Evolutionary conservation across 2,797 vertebrate species (phyloP), one percentile per base, ranked within the genome.

Genomic region (Fundulus diaphanus): DNA sequence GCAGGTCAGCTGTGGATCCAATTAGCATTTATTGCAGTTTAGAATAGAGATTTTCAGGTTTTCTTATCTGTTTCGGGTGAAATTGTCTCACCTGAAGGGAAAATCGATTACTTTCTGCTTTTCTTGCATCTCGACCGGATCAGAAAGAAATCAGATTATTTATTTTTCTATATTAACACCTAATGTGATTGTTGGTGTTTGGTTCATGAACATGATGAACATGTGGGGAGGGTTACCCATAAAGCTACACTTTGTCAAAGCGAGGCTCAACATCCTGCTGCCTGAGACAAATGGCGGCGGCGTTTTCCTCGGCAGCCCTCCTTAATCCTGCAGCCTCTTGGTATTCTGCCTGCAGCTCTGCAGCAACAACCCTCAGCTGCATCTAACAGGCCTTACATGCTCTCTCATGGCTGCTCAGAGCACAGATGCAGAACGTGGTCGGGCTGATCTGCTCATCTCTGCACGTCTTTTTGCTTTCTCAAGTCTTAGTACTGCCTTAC

Each of bases 261-360:
- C 13, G 46, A 3, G 46, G 46, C 20, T 49, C 16, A 20, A 6
- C 48, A 49, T 49, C 48, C 48, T 49, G 18, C 48, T 20, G 4
- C 40, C 40, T 42, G 40, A 44, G 70, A 78, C 73, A 61, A 68
- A 74, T 46, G 67, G 72, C 9, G 71, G 78, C 73, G 61, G 37
- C 29, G 7, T 76, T 81, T 18, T 69, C 70, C 65, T 61, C 56
- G 18, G 56, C 33, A 27, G n/a, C 27, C 54, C 27, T 56, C 54
- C 27, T 1, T 29, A 5, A 37, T 13, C 1, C 59, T 2, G 35
- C 7, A 35, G 6, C 51, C 59, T 73, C 56, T 84, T 80, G 35
- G 61, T 78, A 76, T 84, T 87, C 82, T 42, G 74, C 1, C 85
- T 37, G 49, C 73, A 81, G 49, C 73, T 78, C 73, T 85, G 85